Evolutionary conservation across 2,797 vertebrate genomes (phyloP), one percentile per base, ranked within the genome.

Genomic region (Austrolebias charrua): DNA sequence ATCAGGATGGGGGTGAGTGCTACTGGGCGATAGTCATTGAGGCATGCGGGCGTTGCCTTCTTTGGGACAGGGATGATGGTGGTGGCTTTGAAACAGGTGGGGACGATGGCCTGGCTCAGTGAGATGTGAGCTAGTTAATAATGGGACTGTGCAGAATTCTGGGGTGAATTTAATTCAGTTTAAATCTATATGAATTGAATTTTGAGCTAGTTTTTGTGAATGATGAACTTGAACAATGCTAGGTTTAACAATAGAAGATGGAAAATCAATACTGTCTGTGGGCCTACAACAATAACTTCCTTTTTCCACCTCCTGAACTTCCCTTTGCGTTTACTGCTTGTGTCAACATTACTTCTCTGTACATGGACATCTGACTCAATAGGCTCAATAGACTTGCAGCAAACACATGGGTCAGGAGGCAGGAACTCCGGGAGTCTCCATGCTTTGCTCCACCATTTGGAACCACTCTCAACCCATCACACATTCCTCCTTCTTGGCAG

Each of bases 401-500:
- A 78, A 79, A 84, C 79, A 79, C 69, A 62, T 31, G 58, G 87
- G 85, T 89, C 84, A 85, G 74, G 78, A 85, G 75, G 90, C 92
- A 92, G 92, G n/a, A 91, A 83, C 76, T 89, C 80, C 81, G 80
- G 88, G 86, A 90, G 90, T 87, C 78, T 85, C 80, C 70, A 77
- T 66, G 69, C 80, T 78, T 84, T 75, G 76, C 92, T 90, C 83
- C 91, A 91, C 91, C 91, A 89, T n/a, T n/a, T n/a, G n/a, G n/a
- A n/a, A n/a, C n/a, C n/a, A n/a, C 91, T 94, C 92, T 91, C 91
- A 51, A 92, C 89, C 92, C 92, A 94, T 93, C 92, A 93, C 91
- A 90, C 92, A 95, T 95, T 93, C 93, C 91, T 93, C 75, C 42
- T 88, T 92, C 91, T 94, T 94, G 94, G 93, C 94, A 93, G 90